Evolutionary conservation across 2,797 vertebrate species (phyloP), one percentile per base, ranked within the genome.

Genomic region (Gymnopithys bicolor): DNA sequence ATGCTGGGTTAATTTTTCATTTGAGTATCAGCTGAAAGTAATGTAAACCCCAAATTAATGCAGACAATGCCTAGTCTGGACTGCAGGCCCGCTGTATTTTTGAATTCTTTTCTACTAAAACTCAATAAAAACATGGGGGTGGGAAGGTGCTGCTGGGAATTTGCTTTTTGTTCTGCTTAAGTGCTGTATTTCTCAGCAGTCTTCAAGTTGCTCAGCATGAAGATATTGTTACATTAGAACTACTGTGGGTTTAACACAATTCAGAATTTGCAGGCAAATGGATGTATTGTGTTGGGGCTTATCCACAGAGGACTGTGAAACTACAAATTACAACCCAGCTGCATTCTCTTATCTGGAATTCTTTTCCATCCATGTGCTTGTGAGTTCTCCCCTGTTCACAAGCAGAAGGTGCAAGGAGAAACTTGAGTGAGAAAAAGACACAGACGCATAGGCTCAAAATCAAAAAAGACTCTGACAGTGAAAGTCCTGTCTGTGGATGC

Each of bases 181-280:
- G 97, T 96, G 97, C 96, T 87, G 84, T 95, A 97, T 94, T 96
- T 97, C 96, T 96, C 96, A 96, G 97, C 95, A 96, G 96, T 96
- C 89, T 94, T 93, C 95, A 95, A 95, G 96, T 95, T 97, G 95
- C 97, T 96, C 96, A 97, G 96, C 96, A 24, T 97, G 97, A 96
- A 94, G 96, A 96, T 96, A 97, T 97, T 97, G 96, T 97, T 97
- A 94, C 75, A 92, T 87, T 91, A 84, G 96, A 96, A 92, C 94
- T 95, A 87, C 97, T 6, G 92, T 96, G 93, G 93, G 96, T 93
- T 97, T 97, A 96, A 97, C 95, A 97, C 96, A 96, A 96, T 96
- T 97, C 80, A 46, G 94, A 97, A 97, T 97, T 97, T 97, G 96
- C 95, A 96, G 97, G 96, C 91, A 97, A 97, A 97, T 97, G 96